A percentile compares a stretch with the other conserved stretches of the same genome.
These are phyloP conservation scores for Tenthredo scrophulariae DNA, from an alignment of 2,888 invertebrate genomes.

Conservation along the genomic window DNA sequence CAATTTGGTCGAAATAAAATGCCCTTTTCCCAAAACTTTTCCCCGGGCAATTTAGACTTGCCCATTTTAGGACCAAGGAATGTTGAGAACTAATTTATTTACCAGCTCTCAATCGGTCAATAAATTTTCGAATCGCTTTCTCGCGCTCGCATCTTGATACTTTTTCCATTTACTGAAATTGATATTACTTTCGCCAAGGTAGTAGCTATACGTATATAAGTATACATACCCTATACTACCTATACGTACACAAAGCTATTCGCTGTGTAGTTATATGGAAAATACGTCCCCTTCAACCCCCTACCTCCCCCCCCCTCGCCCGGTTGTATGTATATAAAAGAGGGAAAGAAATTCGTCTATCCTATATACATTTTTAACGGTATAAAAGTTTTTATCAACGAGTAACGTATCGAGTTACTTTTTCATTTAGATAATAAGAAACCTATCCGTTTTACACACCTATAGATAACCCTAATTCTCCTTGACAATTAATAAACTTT, in stretches of 20 bases:
- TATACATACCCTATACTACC: not conserved
- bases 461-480: not conserved
- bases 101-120: constrained; percentile 60
- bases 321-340: not conserved
- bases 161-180: constrained; percentile 75
- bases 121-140: constrained; percentile 63
- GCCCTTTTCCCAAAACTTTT: constrained; percentile 52
- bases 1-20: constrained; percentile 66
- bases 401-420: constrained; percentile 12
- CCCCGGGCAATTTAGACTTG: constrained; percentile 1
- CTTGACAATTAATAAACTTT: not conserved
- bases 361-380: constrained; percentile 36
- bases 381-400: constrained; percentile 56
- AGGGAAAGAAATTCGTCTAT: constrained; percentile 26
- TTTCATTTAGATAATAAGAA: constrained; percentile 37
- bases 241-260: not conserved
- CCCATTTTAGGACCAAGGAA: constrained; percentile 52
- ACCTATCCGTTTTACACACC: not conserved
- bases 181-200: constrained; percentile 70
- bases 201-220: not conserved
- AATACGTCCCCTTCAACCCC: not conserved
- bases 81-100: constrained; percentile 56
- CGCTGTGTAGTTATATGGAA: constrained; percentile 26
- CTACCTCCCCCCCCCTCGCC: no score
- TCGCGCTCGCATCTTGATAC: constrained; percentile 69